Conservation (phyloP, 2,113 vertebrate genomes). For the Setophaga kirtlandii region DNA sequence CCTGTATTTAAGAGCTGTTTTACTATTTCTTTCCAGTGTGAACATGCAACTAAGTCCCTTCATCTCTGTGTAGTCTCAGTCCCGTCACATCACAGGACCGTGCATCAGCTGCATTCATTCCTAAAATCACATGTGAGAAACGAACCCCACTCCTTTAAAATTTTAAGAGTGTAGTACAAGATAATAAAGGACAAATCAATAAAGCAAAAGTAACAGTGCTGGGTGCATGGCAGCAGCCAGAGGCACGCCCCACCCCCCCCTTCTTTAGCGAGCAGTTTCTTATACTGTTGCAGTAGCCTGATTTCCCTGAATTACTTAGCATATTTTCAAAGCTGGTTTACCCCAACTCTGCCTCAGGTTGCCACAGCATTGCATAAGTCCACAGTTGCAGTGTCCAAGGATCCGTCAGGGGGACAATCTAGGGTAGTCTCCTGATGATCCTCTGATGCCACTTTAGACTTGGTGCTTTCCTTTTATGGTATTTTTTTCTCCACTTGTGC, state of each 20-base stretch:
- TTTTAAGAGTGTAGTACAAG: not conserved
- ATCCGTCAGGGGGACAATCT: not conserved
- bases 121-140: not conserved
- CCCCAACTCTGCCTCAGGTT: not conserved
- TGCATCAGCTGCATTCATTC: not conserved
- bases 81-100: not conserved
- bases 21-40: not conserved
- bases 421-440: not conserved
- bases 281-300: not conserved
- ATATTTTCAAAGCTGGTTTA: not conserved
- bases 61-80: not conserved
- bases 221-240: not conserved
- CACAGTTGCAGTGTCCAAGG: not conserved
- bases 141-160: not conserved
- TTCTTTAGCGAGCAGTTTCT: not conserved
- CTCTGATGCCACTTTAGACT: not conserved
- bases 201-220: not conserved
- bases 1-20: not conserved
- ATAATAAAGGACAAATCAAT: not conserved
- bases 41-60: not conserved
- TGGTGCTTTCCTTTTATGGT: not conserved
- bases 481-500: not conserved
- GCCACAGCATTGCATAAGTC: not conserved
- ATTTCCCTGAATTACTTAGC: not conserved
- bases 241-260: not conserved